These are phyloP conservation scores for Struthidea cinerea DNA, from an alignment of 2,113 vertebrate genomes.

Conservation along the genomic window DNA sequence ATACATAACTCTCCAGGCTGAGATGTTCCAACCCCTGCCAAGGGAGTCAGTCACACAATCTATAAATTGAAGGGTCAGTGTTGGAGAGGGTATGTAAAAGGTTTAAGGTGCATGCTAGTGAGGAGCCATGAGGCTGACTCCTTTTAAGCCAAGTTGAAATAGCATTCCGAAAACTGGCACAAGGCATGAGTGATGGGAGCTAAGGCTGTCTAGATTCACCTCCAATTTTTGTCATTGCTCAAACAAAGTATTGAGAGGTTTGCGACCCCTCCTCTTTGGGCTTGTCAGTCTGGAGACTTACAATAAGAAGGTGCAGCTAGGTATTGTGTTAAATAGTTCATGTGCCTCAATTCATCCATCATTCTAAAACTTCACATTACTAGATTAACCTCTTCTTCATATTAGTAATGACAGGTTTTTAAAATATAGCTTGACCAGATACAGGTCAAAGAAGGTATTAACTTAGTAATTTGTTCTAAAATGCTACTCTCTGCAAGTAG, in stretches of 20 bases:
- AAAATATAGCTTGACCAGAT: constrained; percentile 7
- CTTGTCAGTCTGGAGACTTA: background rate
- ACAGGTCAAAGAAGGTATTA: constrained; percentile 15
- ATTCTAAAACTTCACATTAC: background rate
- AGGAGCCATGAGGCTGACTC: background rate
- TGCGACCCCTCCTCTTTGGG: background rate
- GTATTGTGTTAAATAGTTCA: background rate
- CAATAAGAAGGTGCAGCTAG: background rate
- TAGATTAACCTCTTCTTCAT: constrained; percentile 24
- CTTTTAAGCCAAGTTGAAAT: background rate
- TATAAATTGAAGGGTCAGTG: background rate
- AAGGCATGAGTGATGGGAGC: background rate
- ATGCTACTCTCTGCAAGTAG: background rate
- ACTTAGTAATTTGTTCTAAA: constrained; percentile 5
- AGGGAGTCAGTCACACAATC: background rate
- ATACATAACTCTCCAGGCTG: background rate
- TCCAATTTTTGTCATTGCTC: background rate
- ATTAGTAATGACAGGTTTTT: constrained; percentile 4
- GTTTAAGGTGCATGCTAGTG: background rate
- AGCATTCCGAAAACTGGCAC: background rate
- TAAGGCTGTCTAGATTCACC: background rate
- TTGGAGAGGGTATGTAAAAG: background rate
- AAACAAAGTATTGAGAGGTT: background rate
- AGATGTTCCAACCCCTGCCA: background rate
- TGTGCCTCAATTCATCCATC: background rate